Conservation (phyloP, 2,888 invertebrate species). For the Microctonus hyperodae region DNA sequence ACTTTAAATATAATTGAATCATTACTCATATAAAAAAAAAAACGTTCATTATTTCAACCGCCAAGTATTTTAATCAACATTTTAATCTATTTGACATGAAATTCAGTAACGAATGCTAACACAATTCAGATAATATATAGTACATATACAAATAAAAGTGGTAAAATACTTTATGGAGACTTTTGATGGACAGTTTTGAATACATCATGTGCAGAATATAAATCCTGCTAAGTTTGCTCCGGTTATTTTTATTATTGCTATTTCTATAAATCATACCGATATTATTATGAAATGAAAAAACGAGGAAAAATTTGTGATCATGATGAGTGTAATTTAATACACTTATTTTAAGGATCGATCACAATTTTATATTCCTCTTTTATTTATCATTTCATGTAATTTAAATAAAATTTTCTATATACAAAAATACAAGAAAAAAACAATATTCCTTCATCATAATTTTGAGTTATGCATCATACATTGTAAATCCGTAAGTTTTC, state of each 20-base stretch:
- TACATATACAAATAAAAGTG: constrained; percentile 54
- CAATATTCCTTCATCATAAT: constrained; percentile 47
- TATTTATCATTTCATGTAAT: no score
- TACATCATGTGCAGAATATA: constrained; percentile 44
- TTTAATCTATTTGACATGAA: constrained; percentile 49
- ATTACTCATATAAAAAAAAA: neutral
- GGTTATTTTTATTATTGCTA: constrained; percentile 41
- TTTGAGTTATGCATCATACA: constrained; percentile 51
- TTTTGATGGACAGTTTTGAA: constrained; percentile 53
- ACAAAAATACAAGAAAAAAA: constrained; percentile 55
- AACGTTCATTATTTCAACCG: constrained; percentile 38
- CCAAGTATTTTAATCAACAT: constrained; percentile 41
- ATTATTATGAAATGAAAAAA: constrained; percentile 29
- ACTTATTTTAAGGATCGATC: constrained; percentile 25
- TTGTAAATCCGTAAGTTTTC: constrained; percentile 49
- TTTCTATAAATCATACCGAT: constrained; percentile 36
- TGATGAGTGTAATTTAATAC: constrained; percentile 40
- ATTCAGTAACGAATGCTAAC: constrained; percentile 52
- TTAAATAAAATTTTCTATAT: constrained; percentile 49
- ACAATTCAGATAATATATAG: constrained; percentile 50
- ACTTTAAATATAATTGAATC: neutral
- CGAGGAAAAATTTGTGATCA: constrained; percentile 7
- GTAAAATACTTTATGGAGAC: constrained; percentile 52
- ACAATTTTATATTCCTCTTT: no score
- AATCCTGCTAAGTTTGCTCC: constrained; percentile 49